Conservation (phyloP, 2,888 invertebrate species). For the Coecobrya sp. region DNA sequence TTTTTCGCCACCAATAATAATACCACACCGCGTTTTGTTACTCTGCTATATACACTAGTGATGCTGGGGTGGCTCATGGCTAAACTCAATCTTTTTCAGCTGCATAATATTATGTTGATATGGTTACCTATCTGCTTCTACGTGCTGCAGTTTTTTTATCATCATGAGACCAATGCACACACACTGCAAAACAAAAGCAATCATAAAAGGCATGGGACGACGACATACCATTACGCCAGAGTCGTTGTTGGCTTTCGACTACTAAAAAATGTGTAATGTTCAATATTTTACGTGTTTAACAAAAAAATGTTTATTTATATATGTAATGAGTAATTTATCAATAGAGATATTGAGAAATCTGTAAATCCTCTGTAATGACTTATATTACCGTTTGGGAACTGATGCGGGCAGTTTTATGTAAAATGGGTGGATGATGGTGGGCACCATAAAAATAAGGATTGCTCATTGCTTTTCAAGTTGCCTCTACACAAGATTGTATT, state of each 20-base stretch:
- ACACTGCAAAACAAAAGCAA: not conserved
- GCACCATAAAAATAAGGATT: no score
- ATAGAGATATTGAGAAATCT: no score
- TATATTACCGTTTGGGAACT: no score
- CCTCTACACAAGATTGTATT: no score
- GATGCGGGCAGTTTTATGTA: no score
- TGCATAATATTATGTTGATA: slow-evolving; percentile 32
- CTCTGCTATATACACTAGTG: not conserved
- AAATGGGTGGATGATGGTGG: no score
- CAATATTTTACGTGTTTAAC: not conserved
- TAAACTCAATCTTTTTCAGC: slow-evolving; percentile 26
- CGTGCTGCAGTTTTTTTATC: not conserved
- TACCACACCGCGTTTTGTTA: not conserved
- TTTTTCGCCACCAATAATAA: slow-evolving; percentile 1
- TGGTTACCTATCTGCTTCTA: not conserved
- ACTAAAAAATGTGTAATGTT: not conserved
- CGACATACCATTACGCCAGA: not conserved
- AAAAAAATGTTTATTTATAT: not conserved
- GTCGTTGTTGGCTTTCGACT: not conserved
- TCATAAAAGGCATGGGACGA: not conserved
- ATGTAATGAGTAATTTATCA: no score
- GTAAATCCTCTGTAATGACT: no score
- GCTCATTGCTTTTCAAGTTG: no score
- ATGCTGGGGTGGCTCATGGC: slow-evolving; percentile 22
- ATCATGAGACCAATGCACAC: not conserved